These are phyloP conservation scores for Acanthaster planci DNA, from an alignment of 35 echinoderm and acorn worm genomes.

Conservation along the genomic window DNA sequence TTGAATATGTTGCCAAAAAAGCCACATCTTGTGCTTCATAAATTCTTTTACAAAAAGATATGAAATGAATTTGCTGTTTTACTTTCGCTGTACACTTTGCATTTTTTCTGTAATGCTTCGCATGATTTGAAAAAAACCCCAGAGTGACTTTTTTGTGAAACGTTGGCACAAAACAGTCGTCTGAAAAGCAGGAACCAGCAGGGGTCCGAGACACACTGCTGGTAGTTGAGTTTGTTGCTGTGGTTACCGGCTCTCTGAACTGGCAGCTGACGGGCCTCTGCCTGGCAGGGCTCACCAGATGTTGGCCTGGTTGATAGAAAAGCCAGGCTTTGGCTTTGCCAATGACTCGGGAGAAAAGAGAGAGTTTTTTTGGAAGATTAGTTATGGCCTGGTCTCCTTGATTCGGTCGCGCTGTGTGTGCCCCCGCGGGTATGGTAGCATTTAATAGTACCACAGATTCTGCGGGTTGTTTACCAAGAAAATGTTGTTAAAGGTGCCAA, in stretches of 20 bases:
- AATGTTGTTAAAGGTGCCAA: slow-evolving; percentile 9
- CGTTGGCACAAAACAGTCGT: slow-evolving; percentile 6
- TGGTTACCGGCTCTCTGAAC: background rate
- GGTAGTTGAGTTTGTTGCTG: slow-evolving; percentile 15
- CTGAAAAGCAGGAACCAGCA: background rate
- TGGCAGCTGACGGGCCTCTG: background rate
- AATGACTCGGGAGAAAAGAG: too few relatives aligned
- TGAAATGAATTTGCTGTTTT: too few relatives aligned
- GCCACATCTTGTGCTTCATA: too few relatives aligned
- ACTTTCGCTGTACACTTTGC: too few relatives aligned
- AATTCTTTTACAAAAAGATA: too few relatives aligned
- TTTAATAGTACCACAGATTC: slow-evolving; percentile 5
- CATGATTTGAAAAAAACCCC: too few relatives aligned
- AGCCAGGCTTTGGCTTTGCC: background rate
- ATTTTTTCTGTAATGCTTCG: too few relatives aligned
- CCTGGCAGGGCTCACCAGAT: background rate
- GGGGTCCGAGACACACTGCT: background rate
- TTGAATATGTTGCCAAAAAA: too few relatives aligned
- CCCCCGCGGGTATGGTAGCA: slow-evolving; percentile 4
- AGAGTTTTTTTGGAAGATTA: background rate
- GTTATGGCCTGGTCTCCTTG: background rate
- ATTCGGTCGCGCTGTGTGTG: background rate
- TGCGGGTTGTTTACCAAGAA: slow-evolving; percentile 1
- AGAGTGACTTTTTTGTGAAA: too few relatives aligned
- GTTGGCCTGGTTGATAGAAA: background rate